These are phyloP conservation scores for Bombus haemorrhoidalis DNA, from an alignment of 1,140 invertebrate genomes.

Conservation along the genomic window DNA sequence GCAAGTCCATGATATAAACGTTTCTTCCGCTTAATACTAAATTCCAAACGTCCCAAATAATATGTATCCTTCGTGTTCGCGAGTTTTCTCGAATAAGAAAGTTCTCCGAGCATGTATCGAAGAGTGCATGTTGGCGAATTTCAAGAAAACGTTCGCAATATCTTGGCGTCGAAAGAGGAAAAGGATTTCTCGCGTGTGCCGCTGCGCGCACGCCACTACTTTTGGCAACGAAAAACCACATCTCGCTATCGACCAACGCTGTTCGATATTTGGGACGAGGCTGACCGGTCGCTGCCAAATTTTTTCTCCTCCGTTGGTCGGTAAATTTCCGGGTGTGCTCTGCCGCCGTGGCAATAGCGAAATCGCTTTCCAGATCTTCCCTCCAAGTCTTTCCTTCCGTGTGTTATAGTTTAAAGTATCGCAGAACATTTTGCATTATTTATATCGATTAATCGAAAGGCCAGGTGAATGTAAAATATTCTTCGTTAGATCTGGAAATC, in stretches of 20 bases:
- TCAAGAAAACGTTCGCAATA: not conserved
- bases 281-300: slow-evolving; percentile 64
- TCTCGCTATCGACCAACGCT: slow-evolving; percentile 60
- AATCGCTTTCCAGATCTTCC: not conserved
- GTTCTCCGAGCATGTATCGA: not conserved
- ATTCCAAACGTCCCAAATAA: not conserved
- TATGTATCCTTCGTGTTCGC: not conserved
- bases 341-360: not conserved
- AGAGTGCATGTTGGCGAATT: not conserved
- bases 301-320: slow-evolving; percentile 27
- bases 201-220: slow-evolving; percentile 16
- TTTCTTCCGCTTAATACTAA: not conserved
- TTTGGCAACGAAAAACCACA: slow-evolving; percentile 56
- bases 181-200: slow-evolving; percentile 14
- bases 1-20: not conserved
- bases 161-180: not conserved
- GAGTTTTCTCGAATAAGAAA: not conserved
- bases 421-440: too few species aligned
- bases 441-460: too few species aligned
- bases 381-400: not conserved
- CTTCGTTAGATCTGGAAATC: too few species aligned
- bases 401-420: too few species aligned
- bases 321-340: slow-evolving; percentile 24
- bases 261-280: slow-evolving; percentile 66
- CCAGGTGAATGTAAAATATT: too few species aligned